Conservation (phyloP, 2,113 vertebrate species). For the Erythrocercus mccallii region DNA sequence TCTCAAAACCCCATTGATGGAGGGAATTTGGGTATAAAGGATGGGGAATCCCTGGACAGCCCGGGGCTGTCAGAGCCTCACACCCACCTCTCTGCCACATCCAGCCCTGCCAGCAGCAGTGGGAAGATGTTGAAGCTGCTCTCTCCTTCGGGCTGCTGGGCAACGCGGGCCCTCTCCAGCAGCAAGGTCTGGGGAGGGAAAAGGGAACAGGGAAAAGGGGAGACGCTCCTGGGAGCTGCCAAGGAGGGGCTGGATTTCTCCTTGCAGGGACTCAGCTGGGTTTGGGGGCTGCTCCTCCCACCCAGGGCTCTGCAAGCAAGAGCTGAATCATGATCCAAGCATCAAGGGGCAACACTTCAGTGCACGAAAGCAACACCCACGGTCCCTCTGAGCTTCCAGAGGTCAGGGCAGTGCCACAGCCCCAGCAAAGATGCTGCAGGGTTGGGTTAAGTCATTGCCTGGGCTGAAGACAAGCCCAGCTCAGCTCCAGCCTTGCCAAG, state of each 20-base stretch:
- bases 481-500: background rate
- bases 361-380: rapidly evolving
- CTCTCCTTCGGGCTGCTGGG: slow-evolving; percentile 77
- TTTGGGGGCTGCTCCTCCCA: background rate
- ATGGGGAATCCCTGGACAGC: rapidly evolving
- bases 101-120: slow-evolving; percentile 88
- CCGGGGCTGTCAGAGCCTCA: rapidly evolving
- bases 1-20: background rate
- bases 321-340: rapidly evolving
- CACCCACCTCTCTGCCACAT: slow-evolving; percentile 81
- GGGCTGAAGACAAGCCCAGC: background rate
- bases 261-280: background rate
- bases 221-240: background rate
- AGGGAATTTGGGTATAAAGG: too few species aligned
- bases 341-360: too few species aligned
- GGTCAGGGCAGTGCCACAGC: background rate
- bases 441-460: background rate
- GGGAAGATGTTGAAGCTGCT: slow-evolving; percentile 89
- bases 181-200: slow-evolving; percentile 84
- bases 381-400: rapidly evolving
- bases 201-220: background rate
- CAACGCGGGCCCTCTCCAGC: slow-evolving; percentile 83
- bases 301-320: background rate
- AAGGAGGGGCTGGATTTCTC: background rate
- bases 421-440: background rate